Percentiles rank a stretch among this genome's conserved stretches.
Conservation (phyloP, 2,888 invertebrate species). For the Caenorhabditis virilis region DNA sequence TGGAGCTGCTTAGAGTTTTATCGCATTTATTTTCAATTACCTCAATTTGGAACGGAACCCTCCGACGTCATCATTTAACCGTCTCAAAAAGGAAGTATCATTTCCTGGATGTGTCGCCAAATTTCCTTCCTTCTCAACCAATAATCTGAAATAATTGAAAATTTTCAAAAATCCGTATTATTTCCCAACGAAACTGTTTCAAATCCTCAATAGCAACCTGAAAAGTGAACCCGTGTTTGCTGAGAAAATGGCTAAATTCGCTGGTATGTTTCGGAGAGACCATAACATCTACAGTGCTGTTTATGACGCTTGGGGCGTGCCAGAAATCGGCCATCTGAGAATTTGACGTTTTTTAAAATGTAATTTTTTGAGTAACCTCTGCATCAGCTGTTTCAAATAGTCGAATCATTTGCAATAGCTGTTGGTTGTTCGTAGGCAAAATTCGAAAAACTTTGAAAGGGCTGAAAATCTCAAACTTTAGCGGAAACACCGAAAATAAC, state of each 20-base stretch:
- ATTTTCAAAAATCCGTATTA: background rate
- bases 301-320: conserved; percentile 57
- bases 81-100: conserved; percentile 16
- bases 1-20: no score
- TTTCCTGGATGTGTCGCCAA: conserved; percentile 23
- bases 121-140: conserved; percentile 56
- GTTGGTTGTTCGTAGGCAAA: conserved; percentile 47
- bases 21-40: no score
- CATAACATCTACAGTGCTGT: conserved; percentile 62
- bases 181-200: conserved; percentile 29
- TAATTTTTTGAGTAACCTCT: conserved; percentile 22
- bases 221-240: conserved; percentile 32
- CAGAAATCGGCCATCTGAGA: conserved; percentile 60
- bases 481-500: background rate
- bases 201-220: conserved; percentile 57
- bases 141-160: conserved; percentile 40
- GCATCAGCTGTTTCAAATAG: conserved; percentile 52
- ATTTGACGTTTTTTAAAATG: conserved; percentile 8
- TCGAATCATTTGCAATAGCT: conserved; percentile 49
- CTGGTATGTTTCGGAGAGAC: conserved; percentile 50
- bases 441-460: conserved; percentile 57
- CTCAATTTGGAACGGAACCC: conserved; percentile 37
- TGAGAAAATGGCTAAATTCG: conserved; percentile 39
- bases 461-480: background rate
- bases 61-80: conserved; percentile 43